Evolutionary conservation across 2,888 invertebrate genomes (phyloP).

Genomic region (Polia nebulosa): DNA sequence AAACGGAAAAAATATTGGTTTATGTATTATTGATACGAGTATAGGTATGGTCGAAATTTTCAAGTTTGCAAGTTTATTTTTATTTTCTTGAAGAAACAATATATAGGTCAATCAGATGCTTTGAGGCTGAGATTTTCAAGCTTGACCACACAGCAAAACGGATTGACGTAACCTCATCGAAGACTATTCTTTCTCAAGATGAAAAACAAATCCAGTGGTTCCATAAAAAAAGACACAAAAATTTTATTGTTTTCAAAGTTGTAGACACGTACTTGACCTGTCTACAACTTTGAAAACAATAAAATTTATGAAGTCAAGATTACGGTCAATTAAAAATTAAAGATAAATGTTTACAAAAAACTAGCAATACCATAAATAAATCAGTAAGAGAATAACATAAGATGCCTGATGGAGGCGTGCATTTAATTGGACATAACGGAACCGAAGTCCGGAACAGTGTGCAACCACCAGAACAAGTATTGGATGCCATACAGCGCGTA

Average conservation of each 20-base stretch:
- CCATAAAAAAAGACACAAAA: slow-evolving; percentile 6
- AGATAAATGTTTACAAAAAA: slow-evolving; percentile 47
- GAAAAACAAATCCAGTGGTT: background rate
- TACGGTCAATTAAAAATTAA: slow-evolving; percentile 43
- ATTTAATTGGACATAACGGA: slow-evolving; percentile 77
- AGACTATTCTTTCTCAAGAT: background rate
- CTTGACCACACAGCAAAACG: slow-evolving; percentile 6
- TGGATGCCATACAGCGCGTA: slow-evolving; percentile 61
- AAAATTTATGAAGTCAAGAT: background rate
- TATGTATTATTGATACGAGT: too few species aligned
- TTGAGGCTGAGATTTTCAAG: background rate
- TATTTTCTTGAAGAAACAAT: too few species aligned
- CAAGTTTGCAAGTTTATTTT: too few species aligned
- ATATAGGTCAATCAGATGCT: slow-evolving; percentile 8
- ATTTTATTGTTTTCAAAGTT: too few species aligned
- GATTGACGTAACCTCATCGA: slow-evolving; percentile 4
- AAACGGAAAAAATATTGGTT: slow-evolving; percentile 7
- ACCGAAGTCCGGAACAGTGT: slow-evolving; percentile 76
- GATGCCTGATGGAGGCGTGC: slow-evolving; percentile 67
- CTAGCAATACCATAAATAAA: slow-evolving; percentile 44
- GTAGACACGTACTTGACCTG: too few species aligned
- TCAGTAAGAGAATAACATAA: slow-evolving; percentile 48
- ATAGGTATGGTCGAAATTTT: too few species aligned
- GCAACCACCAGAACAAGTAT: slow-evolving; percentile 71
- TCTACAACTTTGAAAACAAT: background rate